A percentile compares a stretch with the other conserved stretches of the same genome.
phyloP scores from a whole-genome alignment of 2,797 vertebrate genomes.

The Cottoperca gobio region DNA sequence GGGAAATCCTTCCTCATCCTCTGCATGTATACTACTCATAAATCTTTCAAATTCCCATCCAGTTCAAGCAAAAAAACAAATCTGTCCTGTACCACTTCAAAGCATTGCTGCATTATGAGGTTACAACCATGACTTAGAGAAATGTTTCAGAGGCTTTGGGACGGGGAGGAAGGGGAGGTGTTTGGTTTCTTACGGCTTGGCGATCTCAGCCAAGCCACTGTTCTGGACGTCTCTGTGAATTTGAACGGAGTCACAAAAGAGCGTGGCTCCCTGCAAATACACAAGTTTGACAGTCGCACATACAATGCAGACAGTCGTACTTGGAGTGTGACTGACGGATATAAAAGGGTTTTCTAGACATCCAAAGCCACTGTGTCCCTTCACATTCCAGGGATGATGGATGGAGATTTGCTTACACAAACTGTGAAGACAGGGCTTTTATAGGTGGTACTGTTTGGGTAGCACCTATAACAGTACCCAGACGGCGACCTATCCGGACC shows the following conservation, averaged over 20 bases:
- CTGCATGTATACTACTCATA: slow-evolving; percentile 54
- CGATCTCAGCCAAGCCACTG: slow-evolving; percentile 69
- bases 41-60: slow-evolving; percentile 61
- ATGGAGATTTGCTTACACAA: slow-evolving; percentile 63
- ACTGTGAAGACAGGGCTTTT: slow-evolving; percentile 63
- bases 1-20: slow-evolving; percentile 47
- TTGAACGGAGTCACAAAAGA: slow-evolving; percentile 43
- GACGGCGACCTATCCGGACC: too few species aligned
- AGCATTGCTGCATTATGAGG: slow-evolving; percentile 72
- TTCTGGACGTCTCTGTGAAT: slow-evolving; percentile 63
- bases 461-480: too few species aligned
- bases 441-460: slow-evolving; percentile 32
- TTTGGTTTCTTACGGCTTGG: slow-evolving; percentile 54
- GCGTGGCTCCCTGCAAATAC: slow-evolving; percentile 41
- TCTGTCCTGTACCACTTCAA: slow-evolving; percentile 72
- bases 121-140: slow-evolving; percentile 73
- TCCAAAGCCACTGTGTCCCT: slow-evolving; percentile 57
- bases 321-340: slow-evolving; percentile 43
- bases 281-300: slow-evolving; percentile 45
- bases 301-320: slow-evolving; percentile 35
- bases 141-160: slow-evolving; percentile 69
- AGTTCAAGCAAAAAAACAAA: slow-evolving; percentile 68
- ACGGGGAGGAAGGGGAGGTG: neutral
- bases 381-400: slow-evolving; percentile 52
- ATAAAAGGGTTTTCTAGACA: slow-evolving; percentile 41